Percentiles rank a stretch among this genome's conserved stretches.
Evolutionary conservation across 1,140 invertebrate genomes (phyloP).

Genomic region (Leptinotarsa defecta): DNA sequence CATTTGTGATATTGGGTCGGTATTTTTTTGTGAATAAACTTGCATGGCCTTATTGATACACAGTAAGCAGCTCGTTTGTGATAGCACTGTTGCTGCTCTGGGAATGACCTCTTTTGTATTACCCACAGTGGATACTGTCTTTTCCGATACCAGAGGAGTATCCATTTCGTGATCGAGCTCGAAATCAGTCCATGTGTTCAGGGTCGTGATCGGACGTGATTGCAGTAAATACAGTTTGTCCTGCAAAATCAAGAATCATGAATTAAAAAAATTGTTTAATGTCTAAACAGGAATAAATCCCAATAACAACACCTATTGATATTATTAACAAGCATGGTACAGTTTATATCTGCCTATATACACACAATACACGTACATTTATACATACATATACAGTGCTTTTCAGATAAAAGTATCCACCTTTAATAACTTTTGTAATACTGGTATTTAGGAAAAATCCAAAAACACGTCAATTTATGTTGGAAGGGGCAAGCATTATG

Average conservation of each 20-base stretch:
- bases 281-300: too few species aligned
- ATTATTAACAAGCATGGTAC: too few species aligned
- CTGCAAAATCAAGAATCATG: constrained; percentile 42
- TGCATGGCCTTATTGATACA: constrained; percentile 53
- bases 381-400: too few species aligned
- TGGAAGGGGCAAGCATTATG: too few species aligned
- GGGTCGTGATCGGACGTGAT: constrained; percentile 73
- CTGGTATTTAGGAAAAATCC: too few species aligned
- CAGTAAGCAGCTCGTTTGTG: constrained; percentile 50
- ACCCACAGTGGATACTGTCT: constrained; percentile 61
- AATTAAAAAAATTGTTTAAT: too few species aligned
- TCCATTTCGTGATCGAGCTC: constrained; percentile 77
- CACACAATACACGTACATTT: too few species aligned
- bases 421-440: too few species aligned
- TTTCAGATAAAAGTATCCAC: too few species aligned
- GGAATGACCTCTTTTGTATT: constrained; percentile 68
- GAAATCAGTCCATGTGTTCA: constrained; percentile 72
- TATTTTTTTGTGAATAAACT: constrained; percentile 4
- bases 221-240: constrained; percentile 68
- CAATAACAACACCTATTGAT: too few species aligned
- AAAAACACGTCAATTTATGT: too few species aligned
- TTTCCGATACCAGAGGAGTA: constrained; percentile 61
- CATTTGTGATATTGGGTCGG: constrained; percentile 26
- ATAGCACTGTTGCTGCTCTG: constrained; percentile 45
- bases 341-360: too few species aligned